Percentiles rank a stretch among this genome's conserved stretches.
Evolutionary conservation across 2,797 vertebrate species (phyloP).

Genomic region (Graptemys geographica): DNA sequence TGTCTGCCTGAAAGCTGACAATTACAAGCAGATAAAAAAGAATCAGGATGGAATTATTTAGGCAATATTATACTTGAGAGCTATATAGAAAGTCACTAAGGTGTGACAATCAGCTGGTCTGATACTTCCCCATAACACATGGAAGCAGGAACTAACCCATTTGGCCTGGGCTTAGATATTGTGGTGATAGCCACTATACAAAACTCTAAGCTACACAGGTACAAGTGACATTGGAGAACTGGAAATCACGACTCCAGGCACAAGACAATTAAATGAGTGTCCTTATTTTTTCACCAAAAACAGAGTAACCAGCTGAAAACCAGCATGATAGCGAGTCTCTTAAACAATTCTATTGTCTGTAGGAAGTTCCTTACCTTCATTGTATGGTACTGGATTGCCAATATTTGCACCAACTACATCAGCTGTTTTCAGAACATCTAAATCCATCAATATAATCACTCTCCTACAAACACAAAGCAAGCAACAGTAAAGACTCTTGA

Average conservation of each 20-base stretch:
- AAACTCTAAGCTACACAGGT: background rate
- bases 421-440: constrained; percentile 89
- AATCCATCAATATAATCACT: constrained; percentile 94
- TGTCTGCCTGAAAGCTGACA: background rate
- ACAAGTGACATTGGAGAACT: background rate
- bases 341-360: background rate
- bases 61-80: background rate
- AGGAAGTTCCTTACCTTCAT: constrained; percentile 86
- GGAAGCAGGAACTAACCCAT: background rate
- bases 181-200: background rate
- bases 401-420: constrained; percentile 86
- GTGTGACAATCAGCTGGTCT: background rate
- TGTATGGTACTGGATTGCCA: constrained; percentile 91
- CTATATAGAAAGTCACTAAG: background rate
- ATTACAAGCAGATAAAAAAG: background rate
- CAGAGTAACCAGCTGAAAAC: background rate
- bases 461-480: constrained; percentile 82
- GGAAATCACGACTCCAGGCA: background rate
- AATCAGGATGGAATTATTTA: background rate
- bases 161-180: background rate
- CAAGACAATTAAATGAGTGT: background rate
- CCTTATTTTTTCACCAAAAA: background rate
- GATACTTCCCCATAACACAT: background rate
- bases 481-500: background rate
- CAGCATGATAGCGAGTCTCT: background rate